Conservation (phyloP, 2,888 invertebrate genomes). For the Amblyjoppa proteus region DNA sequence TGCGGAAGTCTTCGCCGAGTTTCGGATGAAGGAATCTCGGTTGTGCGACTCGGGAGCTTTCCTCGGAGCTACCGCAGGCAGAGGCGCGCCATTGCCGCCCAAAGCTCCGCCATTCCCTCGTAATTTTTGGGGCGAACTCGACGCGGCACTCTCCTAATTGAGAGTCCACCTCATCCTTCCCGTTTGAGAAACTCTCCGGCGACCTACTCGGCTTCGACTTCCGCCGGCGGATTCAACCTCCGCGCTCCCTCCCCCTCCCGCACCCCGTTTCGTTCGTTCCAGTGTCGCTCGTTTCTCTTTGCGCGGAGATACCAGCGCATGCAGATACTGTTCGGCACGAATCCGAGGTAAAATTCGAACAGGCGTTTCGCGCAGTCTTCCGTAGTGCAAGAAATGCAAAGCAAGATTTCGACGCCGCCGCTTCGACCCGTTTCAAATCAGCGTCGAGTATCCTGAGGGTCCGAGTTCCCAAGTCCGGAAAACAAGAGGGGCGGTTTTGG, state of each 20-base stretch:
- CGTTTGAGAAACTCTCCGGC: conserved; percentile 59
- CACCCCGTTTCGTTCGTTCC: neutral
- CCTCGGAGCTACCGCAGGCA: neutral
- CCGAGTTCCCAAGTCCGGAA: conserved; percentile 11
- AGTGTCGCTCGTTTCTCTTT: neutral
- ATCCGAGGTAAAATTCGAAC: neutral
- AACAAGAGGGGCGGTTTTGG: neutral
- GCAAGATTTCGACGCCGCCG: neutral
- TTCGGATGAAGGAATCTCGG: conserved; percentile 59
- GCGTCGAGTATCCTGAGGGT: neutral
- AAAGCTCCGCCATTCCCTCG: conserved; percentile 43
- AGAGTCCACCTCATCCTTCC: conserved; percentile 69
- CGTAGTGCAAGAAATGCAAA: neutral
- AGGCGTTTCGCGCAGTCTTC: neutral
- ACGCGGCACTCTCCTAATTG: conserved; percentile 76
- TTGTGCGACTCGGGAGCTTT: neutral
- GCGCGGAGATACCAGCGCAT: neutral
- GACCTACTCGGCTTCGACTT: conserved; percentile 61
- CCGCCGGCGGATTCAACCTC: neutral
- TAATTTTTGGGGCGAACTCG: conserved; percentile 75
- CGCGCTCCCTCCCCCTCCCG: neutral
- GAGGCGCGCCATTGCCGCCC: neutral
- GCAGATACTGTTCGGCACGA: neutral
- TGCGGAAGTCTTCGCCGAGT: conserved; percentile 59
- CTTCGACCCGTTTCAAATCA: neutral